Evolutionary conservation across 2,797 vertebrate species (phyloP).

Genomic region (Eulemur coronatus): DNA sequence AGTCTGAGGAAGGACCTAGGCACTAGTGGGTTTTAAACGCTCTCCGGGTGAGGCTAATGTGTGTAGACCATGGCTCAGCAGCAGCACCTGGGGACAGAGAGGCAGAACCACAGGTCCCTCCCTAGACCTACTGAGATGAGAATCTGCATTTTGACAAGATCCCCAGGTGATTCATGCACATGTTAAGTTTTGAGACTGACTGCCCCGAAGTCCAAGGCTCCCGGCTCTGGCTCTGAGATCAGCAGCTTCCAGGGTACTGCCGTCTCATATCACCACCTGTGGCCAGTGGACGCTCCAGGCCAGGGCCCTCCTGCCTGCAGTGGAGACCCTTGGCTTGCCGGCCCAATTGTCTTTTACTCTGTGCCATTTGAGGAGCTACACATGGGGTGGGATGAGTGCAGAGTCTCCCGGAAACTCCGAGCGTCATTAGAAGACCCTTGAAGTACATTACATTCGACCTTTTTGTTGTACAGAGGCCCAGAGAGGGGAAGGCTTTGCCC

Average conservation of each 20-base stretch:
- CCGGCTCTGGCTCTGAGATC: background rate
- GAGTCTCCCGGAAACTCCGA: background rate
- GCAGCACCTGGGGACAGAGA: background rate
- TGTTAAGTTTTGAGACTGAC: background rate
- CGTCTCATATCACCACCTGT: no score
- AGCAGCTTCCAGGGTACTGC: background rate
- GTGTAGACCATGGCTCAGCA: background rate
- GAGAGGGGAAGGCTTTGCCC: background rate
- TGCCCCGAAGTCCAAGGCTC: background rate
- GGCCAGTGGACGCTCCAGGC: background rate
- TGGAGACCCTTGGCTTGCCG: background rate
- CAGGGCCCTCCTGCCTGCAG: background rate
- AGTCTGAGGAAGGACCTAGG: background rate
- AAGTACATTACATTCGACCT: background rate
- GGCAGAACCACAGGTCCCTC: background rate
- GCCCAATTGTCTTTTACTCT: background rate
- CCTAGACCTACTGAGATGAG: background rate
- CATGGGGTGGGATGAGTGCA: background rate
- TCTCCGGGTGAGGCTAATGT: background rate
- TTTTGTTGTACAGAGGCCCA: background rate
- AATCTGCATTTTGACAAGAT: background rate
- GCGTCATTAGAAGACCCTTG: background rate
- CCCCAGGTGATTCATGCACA: background rate
- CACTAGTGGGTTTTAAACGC: background rate
- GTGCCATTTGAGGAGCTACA: background rate